Evolutionary conservation across 2,113 vertebrate species (phyloP), one percentile per base, ranked within the genome.

Genomic region (Cyanoliseus patagonus): DNA sequence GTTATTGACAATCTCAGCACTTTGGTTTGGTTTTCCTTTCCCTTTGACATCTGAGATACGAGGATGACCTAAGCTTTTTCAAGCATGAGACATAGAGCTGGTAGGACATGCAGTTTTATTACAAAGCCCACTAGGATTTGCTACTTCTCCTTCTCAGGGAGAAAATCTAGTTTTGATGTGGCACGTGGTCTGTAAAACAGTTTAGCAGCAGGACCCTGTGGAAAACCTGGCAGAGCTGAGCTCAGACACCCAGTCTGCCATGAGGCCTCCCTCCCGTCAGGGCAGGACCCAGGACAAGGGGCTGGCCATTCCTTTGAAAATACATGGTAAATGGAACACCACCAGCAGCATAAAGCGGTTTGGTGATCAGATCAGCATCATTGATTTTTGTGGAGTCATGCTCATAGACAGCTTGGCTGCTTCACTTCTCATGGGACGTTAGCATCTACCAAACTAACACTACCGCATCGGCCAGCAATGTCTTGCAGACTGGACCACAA

Each of bases 391-490:
- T 68, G 39, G 69, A 75, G 64, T 68, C 41, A 3, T 35, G 30
- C 33, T 35, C 27, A 15, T 41, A 13, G 85, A 49, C 31, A 77
- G 9, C n/a, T n/a, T 27, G 53, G 73, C 31, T 46, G 22, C n/a
- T 63, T 47, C 47, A 9, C 17, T 75, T 76, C 59, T 77, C 2
- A 0, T 7, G 11, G 37, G 30, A 39, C n/a, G 9, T 49, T 49
- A 22, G 17, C 33, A 9, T 90, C 47, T 74, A 33, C 20, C 39
- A 74, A 78, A n/a, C 24, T 51, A 24, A 30, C 0, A 1, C 52
- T 28, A 1, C 49, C 20, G 49, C 0, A 0, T 35, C 62, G 67
- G 64, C 19, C 47, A 62, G 77, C 0, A 0, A 13, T 1, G 5
- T 66, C 78, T 64, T 64, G 69, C 77, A 82, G 70, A 7, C 14